Evolutionary conservation across 2,888 invertebrate species (phyloP), one percentile per base, ranked within the genome.

Genomic region (Pristionchus japonicus): DNA sequence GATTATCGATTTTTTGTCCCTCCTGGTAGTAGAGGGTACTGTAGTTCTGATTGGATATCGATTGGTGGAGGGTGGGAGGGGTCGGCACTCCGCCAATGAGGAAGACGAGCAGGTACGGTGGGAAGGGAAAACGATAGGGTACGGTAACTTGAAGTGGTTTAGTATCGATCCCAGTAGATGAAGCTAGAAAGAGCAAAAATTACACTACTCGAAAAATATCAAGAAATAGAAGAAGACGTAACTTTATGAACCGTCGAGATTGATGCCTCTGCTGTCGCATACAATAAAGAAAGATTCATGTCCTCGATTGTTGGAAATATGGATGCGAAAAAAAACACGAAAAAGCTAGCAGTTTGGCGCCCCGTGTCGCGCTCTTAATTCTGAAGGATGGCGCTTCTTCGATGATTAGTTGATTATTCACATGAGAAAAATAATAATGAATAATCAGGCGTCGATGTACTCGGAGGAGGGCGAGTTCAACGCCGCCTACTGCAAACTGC

Each of bases 401-500:
- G n/a, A 43, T 43, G 43, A 43, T 43, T 15, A 15, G 61, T 6
- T 64, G 61, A 27, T 64, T 15, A 4, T 27, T 57, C 9, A 20
- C 52, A 11, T 23, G 13, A 27, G 9, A 23, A 27, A 20, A 27
- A 49, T n/a, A 61, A 27, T n/a, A 34, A 67, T 67, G 27, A 6
- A 3, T 23, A 20, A 40, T 0, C 89, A 90, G 88, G 92, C 90
- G 17, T 88, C 90, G 15, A 90, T 91, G 90, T 93, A 93, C 89
- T 91, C 92, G 40, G 91, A 92, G 31, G 91, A 92, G 57, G 92
- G 91, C 31, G 93, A 93, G 85, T 93, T 92, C 88, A 91, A 91
- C 82, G 92, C 92, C 67, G 92, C 92, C 9, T 93, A 92, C 89
- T 93, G 93, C 89, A 91, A 93, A 70, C 89, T 93, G 49, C 87